A percentile compares a stretch with the other conserved stretches of the same genome.
phyloP scores from a whole-genome alignment of 1,140 invertebrate genomes.

The Diabrotica undecimpunctata region DNA sequence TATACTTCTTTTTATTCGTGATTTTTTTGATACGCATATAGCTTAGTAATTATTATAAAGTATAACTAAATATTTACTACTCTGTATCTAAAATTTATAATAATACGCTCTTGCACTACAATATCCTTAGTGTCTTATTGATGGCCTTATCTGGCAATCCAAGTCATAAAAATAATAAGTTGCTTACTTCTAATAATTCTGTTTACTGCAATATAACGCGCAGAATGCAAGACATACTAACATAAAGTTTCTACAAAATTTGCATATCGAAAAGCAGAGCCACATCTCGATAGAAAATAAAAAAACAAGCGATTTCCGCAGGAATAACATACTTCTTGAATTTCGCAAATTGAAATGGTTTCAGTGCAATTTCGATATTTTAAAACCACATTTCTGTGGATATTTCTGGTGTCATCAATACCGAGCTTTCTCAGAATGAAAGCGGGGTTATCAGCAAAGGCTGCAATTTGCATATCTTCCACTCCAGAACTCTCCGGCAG shows the following conservation, averaged over 20 bases:
- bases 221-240: no score
- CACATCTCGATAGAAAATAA: not conserved
- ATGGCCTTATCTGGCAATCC: no score
- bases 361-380: not conserved
- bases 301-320: not conserved
- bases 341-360: conserved; percentile 2
- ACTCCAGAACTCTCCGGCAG: conserved; percentile 5
- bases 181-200: no score
- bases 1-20: no score
- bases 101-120: no score
- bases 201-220: no score
- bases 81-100: no score
- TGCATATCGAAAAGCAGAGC: conserved; percentile 2
- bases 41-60: no score
- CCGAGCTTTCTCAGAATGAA: not conserved
- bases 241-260: not conserved
- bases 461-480: conserved; percentile 17
- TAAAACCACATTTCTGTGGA: not conserved
- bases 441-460: conserved; percentile 6
- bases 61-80: no score
- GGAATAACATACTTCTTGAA: not conserved
- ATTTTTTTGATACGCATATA: no score
- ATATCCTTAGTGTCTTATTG: no score
- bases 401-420: conserved; percentile 2
- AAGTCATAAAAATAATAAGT: no score